Base-by-base conservation (phyloP, 1,140 invertebrate species). In the Zaprionus tsacasi region DNA sequence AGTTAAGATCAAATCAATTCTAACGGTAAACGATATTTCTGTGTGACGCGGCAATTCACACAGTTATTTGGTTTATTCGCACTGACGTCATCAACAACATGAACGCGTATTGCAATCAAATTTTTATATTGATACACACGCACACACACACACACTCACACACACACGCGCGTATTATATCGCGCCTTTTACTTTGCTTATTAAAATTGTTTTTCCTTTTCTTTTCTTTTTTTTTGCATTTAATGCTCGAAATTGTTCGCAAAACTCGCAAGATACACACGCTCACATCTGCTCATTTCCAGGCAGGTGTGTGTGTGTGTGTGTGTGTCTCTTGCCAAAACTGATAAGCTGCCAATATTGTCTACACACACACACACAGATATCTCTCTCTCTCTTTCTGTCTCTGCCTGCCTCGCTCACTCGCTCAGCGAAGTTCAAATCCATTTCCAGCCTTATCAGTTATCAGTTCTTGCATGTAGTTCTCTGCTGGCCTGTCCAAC, bases 391-490 rank as follows among this genome's bases (percentile, higher is more conserved):
- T 58, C 17, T 50, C 1, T 60, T n/a, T 50, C 30, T 58, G 27
- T 50, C 1, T 60, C 25, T 50, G 36, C 65, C 45, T 70, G 13
- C 36, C 13, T 52, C 38, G n/a, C n/a, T 54, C 25, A 33, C 68
- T 79, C 75, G 21, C 21, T 66, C 85, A 78, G 70, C 83, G 83
- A 88, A 88, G 83, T 88, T 88, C 85, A 88, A 88, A 88, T 88
- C 85, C 85, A 89, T 87, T 87, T 85, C 78, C 76, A 79, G 13
- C 50, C 43, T 69, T 72, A 66, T 63, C 61, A 54, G 67, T 78
- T 86, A 86, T 87, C 82, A 87, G 61, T 86, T 87, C 64, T 79
- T 87, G 79, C 83, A 88, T 87, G 67, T 87, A 88, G 82, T 87
- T 82, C 63, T 82, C 63, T 82, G 77, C 48, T 79, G 75, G 61